These are phyloP conservation scores for Sterrhoptilus dennistouni DNA, from an alignment of 2,113 vertebrate species.

Conservation along the genomic window DNA sequence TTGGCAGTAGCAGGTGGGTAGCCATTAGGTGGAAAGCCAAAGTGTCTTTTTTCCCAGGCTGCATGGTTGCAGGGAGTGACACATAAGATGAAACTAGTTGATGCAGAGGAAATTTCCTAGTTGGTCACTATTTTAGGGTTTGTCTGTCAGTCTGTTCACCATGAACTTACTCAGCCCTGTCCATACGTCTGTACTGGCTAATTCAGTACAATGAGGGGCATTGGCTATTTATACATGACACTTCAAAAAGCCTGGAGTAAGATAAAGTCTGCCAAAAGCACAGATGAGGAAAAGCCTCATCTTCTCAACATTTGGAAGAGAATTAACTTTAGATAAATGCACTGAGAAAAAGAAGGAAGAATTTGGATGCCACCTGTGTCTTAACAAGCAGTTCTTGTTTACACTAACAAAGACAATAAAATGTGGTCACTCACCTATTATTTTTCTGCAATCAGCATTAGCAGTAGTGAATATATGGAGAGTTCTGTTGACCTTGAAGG, in stretches of 20 bases:
- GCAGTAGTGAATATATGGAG: not conserved
- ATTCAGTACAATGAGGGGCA: not conserved
- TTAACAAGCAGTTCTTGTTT: not conserved
- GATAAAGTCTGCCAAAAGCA: not conserved
- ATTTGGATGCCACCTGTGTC: not conserved
- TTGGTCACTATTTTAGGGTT: not conserved
- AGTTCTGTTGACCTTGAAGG: not conserved
- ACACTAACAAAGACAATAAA: not conserved
- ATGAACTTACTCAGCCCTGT: not conserved
- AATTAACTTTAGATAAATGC: not conserved
- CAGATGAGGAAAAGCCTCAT: not conserved
- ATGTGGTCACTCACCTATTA: not conserved
- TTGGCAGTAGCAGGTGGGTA: not conserved
- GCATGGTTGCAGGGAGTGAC: rapidly evolving
- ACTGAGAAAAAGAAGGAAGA: not conserved
- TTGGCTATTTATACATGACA: not conserved
- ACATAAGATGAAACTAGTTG: not conserved
- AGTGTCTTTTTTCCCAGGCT: not conserved
- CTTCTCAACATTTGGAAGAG: not conserved
- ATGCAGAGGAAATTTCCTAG: not conserved
- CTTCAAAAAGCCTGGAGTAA: not conserved
- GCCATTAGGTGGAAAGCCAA: not conserved
- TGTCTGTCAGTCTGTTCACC: not conserved
- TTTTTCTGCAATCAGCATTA: not conserved
- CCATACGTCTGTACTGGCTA: not conserved